A percentile compares a stretch with the other conserved stretches of the same genome.
phyloP scores from a whole-genome alignment of 2,888 invertebrate species.

The Brenthis hecate region DNA sequence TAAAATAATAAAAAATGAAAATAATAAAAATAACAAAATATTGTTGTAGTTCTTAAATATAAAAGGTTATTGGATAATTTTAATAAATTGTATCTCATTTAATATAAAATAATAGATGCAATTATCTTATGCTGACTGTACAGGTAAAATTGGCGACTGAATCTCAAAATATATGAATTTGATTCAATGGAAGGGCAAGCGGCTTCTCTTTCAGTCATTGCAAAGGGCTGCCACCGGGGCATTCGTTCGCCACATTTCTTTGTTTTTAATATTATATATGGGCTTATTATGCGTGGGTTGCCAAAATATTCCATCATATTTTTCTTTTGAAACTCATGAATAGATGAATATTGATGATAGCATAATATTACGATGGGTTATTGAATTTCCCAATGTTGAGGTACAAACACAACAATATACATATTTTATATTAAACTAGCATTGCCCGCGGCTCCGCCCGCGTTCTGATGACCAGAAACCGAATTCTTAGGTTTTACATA shows the following conservation, averaged over 20 bases:
- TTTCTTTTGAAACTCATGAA: conserved; percentile 45
- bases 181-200: conserved; percentile 82
- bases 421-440: no score
- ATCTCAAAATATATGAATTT: conserved; percentile 83
- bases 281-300: conserved; percentile 59
- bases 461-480: no score
- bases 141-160: conserved; percentile 81
- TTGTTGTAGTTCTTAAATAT: no score
- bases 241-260: conserved; percentile 61
- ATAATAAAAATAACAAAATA: no score
- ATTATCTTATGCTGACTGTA: conserved; percentile 61
- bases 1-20: no score
- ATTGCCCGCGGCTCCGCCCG: no score
- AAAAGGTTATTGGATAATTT: no score
- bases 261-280: conserved; percentile 73
- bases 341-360: conserved; percentile 38
- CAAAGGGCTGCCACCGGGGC: conserved; percentile 79
- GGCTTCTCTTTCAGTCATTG: conserved; percentile 77
- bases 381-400: not conserved
- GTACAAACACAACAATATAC: conserved; percentile 2
- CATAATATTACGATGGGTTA: conserved; percentile 24
- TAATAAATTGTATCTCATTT: not conserved
- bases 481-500: no score
- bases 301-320: conserved; percentile 68
- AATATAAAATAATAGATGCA: conserved; percentile 13